Conservation (phyloP, 2,888 invertebrate genomes). For the Pterostichus madidus region DNA sequence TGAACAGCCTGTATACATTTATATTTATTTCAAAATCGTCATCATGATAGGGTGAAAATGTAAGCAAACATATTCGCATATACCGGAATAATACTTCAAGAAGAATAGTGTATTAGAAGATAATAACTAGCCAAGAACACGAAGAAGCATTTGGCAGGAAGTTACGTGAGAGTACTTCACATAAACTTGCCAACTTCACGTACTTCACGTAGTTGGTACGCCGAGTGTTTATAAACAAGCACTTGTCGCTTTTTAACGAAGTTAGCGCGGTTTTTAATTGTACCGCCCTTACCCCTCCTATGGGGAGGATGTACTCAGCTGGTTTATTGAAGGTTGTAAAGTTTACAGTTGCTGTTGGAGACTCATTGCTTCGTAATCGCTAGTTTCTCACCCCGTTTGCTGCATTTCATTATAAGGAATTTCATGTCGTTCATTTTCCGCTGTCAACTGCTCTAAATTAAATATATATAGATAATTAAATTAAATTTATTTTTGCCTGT, state of each 20-base stretch:
- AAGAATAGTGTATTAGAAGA: conserved; percentile 35
- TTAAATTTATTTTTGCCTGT: no score
- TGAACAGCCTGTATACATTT: no score
- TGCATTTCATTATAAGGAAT: not conserved
- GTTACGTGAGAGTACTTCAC: conserved; percentile 10
- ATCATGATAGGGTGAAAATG: not conserved
- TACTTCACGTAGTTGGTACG: conserved; percentile 11
- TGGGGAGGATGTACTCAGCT: not conserved
- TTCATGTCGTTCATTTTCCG: not conserved
- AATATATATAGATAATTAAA: no score
- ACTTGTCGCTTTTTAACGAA: conserved; percentile 25
- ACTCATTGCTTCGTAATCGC: not conserved
- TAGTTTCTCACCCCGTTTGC: not conserved
- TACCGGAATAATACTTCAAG: not conserved
- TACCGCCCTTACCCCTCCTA: not conserved
- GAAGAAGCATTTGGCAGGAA: conserved; percentile 10
- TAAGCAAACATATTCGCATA: conserved; percentile 7
- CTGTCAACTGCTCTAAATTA: not conserved
- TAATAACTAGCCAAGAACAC: not conserved
- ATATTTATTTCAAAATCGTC: not conserved
- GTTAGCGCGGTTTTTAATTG: conserved; percentile 23
- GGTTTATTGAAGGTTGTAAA: conserved; percentile 17
- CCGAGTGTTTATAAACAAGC: conserved; percentile 22
- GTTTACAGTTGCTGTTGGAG: conserved; percentile 16
- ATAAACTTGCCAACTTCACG: conserved; percentile 14